phyloP scores from a whole-genome alignment of 2,113 vertebrate species.

The Mola mola region DNA sequence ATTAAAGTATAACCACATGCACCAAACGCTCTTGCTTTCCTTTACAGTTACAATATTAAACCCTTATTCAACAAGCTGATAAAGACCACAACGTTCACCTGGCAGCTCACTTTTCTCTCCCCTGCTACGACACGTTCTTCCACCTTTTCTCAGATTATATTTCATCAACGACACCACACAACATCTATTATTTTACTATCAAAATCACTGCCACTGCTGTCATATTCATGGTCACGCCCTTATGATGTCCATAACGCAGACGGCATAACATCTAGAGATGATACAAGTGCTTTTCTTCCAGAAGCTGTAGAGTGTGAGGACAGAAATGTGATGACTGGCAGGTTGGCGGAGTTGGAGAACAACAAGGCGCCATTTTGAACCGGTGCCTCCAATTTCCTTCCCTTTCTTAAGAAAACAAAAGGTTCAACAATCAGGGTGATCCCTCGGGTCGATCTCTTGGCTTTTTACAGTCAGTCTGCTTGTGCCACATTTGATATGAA shows the following conservation, averaged over 20 bases:
- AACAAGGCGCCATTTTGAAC: neutral
- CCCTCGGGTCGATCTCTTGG: neutral
- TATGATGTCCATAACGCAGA: neutral
- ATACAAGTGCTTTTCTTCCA: conserved; percentile 12
- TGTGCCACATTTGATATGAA: conserved; percentile 33
- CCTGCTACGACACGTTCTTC: conserved; percentile 4
- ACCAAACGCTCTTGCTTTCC: conserved; percentile 2
- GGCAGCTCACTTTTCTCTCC: conserved; percentile 8
- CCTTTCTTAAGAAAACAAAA: conserved; percentile 11
- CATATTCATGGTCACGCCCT: neutral
- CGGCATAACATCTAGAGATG: neutral
- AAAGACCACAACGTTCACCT: conserved; percentile 15
- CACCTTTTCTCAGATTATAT: conserved; percentile 27
- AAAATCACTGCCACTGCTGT: neutral
- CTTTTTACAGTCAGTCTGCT: conserved; percentile 1
- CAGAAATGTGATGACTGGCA: conserved; percentile 2
- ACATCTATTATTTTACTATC: conserved; percentile 17
- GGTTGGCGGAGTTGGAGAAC: conserved; percentile 1
- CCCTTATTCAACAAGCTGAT: conserved; percentile 12
- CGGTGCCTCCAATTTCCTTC: conserved; percentile 14
- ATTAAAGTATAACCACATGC: conserved; percentile 13
- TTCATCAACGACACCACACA: neutral
- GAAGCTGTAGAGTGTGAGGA: conserved; percentile 3
- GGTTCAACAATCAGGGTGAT: neutral
- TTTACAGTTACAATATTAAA: conserved; percentile 34